Conservation (phyloP, 2,113 vertebrate species). For the Peromyscus californicus region DNA sequence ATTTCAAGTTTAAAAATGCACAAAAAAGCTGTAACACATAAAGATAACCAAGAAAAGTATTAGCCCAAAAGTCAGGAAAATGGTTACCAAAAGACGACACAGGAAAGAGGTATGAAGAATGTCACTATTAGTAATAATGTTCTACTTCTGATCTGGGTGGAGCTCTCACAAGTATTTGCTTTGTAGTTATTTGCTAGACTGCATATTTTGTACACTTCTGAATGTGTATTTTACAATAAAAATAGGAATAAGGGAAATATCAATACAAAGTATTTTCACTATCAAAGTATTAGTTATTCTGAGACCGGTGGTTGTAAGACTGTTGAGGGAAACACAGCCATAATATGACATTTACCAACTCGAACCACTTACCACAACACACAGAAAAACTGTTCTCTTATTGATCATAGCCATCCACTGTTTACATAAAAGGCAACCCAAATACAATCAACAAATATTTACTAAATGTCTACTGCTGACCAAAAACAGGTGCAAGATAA, state of each 20-base stretch:
- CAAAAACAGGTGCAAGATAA: neutral
- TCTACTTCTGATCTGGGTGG: slow-evolving; percentile 1
- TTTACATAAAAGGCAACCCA: slow-evolving; percentile 52
- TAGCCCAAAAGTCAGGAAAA: neutral
- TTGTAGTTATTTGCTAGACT: neutral
- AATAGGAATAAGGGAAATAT: neutral
- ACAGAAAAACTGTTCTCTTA: neutral
- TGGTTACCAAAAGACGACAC: neutral
- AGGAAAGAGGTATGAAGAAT: neutral
- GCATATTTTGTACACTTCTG: neutral
- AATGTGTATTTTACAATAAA: slow-evolving; percentile 2
- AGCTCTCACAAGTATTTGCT: neutral
- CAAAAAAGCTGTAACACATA: neutral
- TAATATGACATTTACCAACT: neutral
- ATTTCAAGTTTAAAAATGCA: slow-evolving; percentile 36
- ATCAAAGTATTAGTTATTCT: neutral
- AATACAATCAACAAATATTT: slow-evolving; percentile 32
- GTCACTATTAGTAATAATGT: neutral
- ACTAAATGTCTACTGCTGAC: neutral
- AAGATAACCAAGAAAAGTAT: slow-evolving; percentile 11
- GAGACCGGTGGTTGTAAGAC: neutral
- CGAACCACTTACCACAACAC: neutral
- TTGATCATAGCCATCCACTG: neutral
- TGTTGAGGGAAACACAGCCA: slow-evolving; percentile 5
- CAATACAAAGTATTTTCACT: slow-evolving; percentile 2